Evolutionary conservation across 2,888 invertebrate genomes (phyloP).

Genomic region (Hipparchia semele): DNA sequence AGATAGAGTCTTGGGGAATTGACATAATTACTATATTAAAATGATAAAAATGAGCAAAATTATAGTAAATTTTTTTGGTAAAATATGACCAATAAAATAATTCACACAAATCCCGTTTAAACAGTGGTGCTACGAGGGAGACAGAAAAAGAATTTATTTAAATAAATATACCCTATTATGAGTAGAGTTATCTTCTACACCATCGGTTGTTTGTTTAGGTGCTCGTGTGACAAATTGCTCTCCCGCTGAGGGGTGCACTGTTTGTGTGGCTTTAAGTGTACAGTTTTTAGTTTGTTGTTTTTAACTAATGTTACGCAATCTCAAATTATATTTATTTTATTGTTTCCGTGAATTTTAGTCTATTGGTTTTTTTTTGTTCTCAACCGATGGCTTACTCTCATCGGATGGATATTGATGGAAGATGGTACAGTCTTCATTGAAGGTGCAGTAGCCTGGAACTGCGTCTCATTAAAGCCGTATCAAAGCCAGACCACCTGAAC

Average conservation of each 20-base stretch:
- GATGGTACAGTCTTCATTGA: too few relatives aligned
- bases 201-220: slow-evolving; percentile 41
- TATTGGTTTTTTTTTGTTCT: too few relatives aligned
- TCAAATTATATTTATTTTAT: not conserved
- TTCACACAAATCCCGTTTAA: not conserved
- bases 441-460: too few relatives aligned
- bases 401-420: too few relatives aligned
- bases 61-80: not conserved
- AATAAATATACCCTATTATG: slow-evolving; percentile 24
- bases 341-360: not conserved
- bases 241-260: slow-evolving; percentile 36
- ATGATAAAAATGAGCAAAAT: not conserved
- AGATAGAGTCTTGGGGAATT: too few relatives aligned
- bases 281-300: slow-evolving; percentile 13
- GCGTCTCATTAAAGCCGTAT: too few relatives aligned
- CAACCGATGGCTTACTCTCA: too few relatives aligned
- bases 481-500: too few relatives aligned
- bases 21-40: too few relatives aligned
- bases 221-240: slow-evolving; percentile 42
- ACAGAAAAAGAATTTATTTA: slow-evolving; percentile 10
- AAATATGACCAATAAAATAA: not conserved
- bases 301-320: not conserved
- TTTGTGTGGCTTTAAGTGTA: slow-evolving; percentile 18
- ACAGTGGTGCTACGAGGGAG: not conserved
- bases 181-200: slow-evolving; percentile 28